Base-by-base conservation (phyloP, 2,113 vertebrate species). In the Melozone crissalis region DNA sequence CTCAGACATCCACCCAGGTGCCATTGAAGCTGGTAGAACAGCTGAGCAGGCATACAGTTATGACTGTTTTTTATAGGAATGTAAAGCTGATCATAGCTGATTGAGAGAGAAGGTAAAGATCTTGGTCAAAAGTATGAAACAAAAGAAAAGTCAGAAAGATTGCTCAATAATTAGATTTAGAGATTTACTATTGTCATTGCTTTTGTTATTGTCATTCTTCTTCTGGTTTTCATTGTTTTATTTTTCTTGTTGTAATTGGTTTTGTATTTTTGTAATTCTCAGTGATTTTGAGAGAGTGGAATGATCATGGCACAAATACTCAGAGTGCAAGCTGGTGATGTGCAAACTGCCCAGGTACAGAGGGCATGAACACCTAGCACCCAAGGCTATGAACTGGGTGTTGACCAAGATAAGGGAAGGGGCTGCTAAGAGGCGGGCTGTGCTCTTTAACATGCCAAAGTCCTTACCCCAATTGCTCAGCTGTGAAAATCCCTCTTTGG, bases 351-450 rank as follows among this genome's bases (percentile, higher is more conserved):
- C 26, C 51, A 69, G 28, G 23, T 59, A 14, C 14, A 41, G 54
- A 69, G 15, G 23, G 5, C 0, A 0, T 14, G 54, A 58, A 49
- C 44, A 23, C 23, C 9, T 14, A 35, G 22, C n/a, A 33, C 22
- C 17, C 22, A 43, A 49, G 43, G 78, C 22, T 59, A 39, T 28
- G 27, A 49, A 5, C 3, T 58, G 63, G 22, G 22, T 39, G n/a
- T 58, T 31, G 52, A 68, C 21, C 43, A 18, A 59, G 28, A 11
- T 39, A 14, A 41, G n/a, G 30, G 35, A 58, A 47, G 9, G 43
- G 15, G 18, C 43, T n/a, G 35, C 24, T 69, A 28, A 49, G 28
- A 49, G 9, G 11, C n/a, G 27, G 13, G 26, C 26, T 47, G 12
- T 8, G n/a, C 17, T 58, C 22, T 58, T 47, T 27, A 39, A 21